phyloP scores from a whole-genome alignment of 2,113 vertebrate genomes.

The Tychaedon coryphoeus region DNA sequence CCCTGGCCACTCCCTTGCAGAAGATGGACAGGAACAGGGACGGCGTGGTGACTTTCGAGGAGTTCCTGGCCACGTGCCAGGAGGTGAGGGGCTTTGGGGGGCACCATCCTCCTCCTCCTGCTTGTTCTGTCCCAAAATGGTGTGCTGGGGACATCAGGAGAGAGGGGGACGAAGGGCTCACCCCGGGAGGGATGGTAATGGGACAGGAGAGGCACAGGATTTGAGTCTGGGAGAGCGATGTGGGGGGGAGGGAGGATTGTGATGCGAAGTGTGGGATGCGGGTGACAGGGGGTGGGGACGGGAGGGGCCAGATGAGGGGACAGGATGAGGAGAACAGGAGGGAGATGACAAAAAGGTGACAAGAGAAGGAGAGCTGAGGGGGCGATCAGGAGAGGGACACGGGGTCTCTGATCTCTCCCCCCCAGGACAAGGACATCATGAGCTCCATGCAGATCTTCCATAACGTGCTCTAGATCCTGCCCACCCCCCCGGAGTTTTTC shows the following conservation, averaged over 20 bases:
- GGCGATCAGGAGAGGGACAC: too few species aligned
- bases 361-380: neutral
- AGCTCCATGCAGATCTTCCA: conserved; percentile 97
- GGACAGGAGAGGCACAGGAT: too few species aligned
- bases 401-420: neutral
- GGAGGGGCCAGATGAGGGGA: neutral
- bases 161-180: too few species aligned
- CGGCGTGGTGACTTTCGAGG: conserved; percentile 92
- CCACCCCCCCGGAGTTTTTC: neutral
- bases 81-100: conserved; percentile 74
- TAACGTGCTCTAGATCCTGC: conserved; percentile 82
- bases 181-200: neutral
- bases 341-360: neutral
- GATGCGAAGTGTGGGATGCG: neutral
- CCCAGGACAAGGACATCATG: conserved; percentile 94
- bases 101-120: neutral
- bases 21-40: conserved; percentile 90
- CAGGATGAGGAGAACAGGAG: too few species aligned
- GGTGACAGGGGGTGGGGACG: too few species aligned
- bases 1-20: conserved; percentile 35
- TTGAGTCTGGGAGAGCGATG: neutral
- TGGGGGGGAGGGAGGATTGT: neutral
- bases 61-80: conserved; percentile 94
- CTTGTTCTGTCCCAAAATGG: neutral
- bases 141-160: fast-evolving